Percentiles rank a stretch among this genome's conserved stretches.
Evolutionary conservation across 2,797 vertebrate species (phyloP).

Genomic region (Alauda arvensis): DNA sequence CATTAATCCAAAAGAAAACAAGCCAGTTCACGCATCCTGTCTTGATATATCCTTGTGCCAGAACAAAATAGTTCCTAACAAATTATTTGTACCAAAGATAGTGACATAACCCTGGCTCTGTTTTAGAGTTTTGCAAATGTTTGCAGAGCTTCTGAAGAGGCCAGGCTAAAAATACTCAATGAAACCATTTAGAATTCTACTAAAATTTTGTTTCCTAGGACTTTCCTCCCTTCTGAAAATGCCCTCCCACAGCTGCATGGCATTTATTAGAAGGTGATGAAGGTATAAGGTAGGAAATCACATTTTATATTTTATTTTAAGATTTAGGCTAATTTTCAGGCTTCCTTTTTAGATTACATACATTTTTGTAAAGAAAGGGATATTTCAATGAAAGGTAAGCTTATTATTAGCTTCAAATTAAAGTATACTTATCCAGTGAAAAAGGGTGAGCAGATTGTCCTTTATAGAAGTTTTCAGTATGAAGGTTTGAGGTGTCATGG

Average conservation of each 20-base stretch:
- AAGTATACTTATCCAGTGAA: background rate
- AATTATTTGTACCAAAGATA: constrained; percentile 53
- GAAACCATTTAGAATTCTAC: constrained; percentile 51
- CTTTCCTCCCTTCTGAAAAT: constrained; percentile 30
- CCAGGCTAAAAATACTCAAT: constrained; percentile 57
- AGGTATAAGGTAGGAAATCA: background rate
- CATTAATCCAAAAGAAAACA: constrained; percentile 47
- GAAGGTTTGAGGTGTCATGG: background rate
- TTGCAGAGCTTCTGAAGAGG: constrained; percentile 53
- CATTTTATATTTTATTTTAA: background rate
- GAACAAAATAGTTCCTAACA: constrained; percentile 48
- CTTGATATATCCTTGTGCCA: constrained; percentile 42
- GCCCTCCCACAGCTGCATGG: background rate
- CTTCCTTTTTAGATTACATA: background rate
- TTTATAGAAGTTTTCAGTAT: background rate
- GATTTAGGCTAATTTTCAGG: background rate
- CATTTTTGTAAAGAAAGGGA: background rate
- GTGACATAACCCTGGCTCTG: constrained; percentile 52
- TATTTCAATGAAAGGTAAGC: background rate
- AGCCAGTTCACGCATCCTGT: constrained; percentile 29
- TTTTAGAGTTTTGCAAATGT: constrained; percentile 45
- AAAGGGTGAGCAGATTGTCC: background rate
- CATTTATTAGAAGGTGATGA: constrained; percentile 21
- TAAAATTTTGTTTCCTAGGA: constrained; percentile 50
- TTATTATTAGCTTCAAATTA: background rate